phyloP scores from a whole-genome alignment of 2,888 invertebrate genomes.

The Thera obeliscata region DNA sequence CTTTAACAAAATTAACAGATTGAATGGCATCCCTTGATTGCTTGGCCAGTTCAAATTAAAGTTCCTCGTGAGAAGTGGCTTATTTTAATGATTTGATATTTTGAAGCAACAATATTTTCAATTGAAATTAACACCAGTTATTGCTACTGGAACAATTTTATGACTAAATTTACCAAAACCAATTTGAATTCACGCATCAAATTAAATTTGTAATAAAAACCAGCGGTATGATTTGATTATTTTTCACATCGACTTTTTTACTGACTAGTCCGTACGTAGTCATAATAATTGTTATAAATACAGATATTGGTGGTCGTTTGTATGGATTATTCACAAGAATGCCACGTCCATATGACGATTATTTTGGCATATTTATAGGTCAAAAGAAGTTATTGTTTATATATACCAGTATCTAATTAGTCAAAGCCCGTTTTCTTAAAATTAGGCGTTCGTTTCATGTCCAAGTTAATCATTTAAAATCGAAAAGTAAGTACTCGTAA shows the following conservation, averaged over 20 bases:
- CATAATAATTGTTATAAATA: no score
- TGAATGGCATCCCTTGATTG: background rate
- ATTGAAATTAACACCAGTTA: background rate
- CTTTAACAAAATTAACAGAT: slow-evolving; percentile 1
- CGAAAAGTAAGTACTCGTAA: slow-evolving; percentile 18
- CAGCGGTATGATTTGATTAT: background rate
- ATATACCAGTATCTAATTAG: background rate
- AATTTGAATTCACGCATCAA: slow-evolving; percentile 8
- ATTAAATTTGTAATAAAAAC: slow-evolving; percentile 2
- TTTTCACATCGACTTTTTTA: slow-evolving; percentile 3
- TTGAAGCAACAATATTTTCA: background rate
- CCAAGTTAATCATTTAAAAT: slow-evolving; percentile 28
- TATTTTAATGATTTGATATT: background rate
- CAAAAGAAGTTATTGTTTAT: background rate
- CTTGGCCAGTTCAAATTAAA: background rate
- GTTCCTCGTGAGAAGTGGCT: background rate
- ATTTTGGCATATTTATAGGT: no score
- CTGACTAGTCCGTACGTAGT: background rate
- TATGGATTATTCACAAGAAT: no score
- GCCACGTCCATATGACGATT: no score
- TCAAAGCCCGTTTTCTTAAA: slow-evolving; percentile 24
- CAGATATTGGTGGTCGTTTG: background rate
- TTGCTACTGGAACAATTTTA: background rate
- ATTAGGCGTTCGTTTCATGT: slow-evolving; percentile 32
- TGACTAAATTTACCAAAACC: slow-evolving; percentile 1